Evolutionary conservation across 2,888 invertebrate species (phyloP).

Genomic region (Phymatocera aterrima): DNA sequence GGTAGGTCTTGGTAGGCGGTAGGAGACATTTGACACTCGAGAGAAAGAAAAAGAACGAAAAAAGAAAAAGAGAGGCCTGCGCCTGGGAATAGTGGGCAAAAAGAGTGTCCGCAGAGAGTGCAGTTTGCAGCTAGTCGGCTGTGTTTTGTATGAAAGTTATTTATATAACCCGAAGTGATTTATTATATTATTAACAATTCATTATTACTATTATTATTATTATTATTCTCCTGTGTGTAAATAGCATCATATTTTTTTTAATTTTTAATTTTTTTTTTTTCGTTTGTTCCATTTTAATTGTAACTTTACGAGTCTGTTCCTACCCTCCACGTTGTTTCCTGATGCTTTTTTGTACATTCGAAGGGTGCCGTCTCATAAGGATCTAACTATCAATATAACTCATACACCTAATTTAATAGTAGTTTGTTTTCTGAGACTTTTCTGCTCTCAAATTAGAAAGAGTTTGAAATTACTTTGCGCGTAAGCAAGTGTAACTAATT

Average conservation of each 20-base stretch:
- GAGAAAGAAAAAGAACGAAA: slow-evolving; percentile 59
- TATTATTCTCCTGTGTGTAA: slow-evolving; percentile 43
- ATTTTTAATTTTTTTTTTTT: neutral
- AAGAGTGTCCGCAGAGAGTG: slow-evolving; percentile 68
- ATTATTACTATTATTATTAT: too few species aligned
- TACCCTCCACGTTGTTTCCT: slow-evolving; percentile 47
- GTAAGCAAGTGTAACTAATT: too few species aligned
- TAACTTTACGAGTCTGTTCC: slow-evolving; percentile 15
- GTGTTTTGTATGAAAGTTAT: slow-evolving; percentile 68
- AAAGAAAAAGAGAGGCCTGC: neutral
- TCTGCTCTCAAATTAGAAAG: neutral
- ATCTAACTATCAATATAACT: neutral
- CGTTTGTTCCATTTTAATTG: neutral
- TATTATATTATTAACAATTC: slow-evolving; percentile 39
- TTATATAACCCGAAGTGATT: slow-evolving; percentile 50
- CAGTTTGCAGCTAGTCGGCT: slow-evolving; percentile 71
- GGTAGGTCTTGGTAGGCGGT: slow-evolving; percentile 73
- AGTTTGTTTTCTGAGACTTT: neutral
- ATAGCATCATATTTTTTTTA: slow-evolving; percentile 36
- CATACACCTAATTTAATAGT: slow-evolving; percentile 43
- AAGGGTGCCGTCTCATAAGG: slow-evolving; percentile 25
- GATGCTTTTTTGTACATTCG: slow-evolving; percentile 49
- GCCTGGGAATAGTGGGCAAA: too few species aligned
- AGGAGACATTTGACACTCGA: slow-evolving; percentile 73
- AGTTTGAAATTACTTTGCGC: too few species aligned